Evolutionary conservation across 2,888 invertebrate genomes (phyloP), one percentile per base, ranked within the genome.

Genomic region (Cantharis rufa): DNA sequence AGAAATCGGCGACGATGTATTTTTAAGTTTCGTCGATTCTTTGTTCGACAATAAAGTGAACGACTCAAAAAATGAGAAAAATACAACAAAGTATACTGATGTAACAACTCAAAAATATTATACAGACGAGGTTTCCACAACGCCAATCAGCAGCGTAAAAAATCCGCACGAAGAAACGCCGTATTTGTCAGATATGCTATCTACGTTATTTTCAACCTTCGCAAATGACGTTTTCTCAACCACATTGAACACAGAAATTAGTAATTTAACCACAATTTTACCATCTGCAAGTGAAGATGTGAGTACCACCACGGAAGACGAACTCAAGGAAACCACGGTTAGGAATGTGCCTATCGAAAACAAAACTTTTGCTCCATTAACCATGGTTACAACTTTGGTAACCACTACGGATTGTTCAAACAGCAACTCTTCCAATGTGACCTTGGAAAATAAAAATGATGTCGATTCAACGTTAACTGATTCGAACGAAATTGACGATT

Each of bases 321-420:
- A 74, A 73, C 13, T 68, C 63, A n/a, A 32, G 64, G n/a, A 62
- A 15, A 70, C 68, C 15, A 71, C 71, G 11, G 76, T 76, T 11
- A 69, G 68, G 27, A 48, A 78, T 16, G 63, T 75, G 32, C 75
- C 75, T 32, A 78, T 79, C 7, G 66, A 77, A 7, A 81, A 80
- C n/a, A 71, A 71, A 66, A 76, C 75, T 11, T 77, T 75, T 61
- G 74, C 71, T 24, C 69, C 79, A 72, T 80, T 82, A 15, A 81
- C 84, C n/a, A 86, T 84, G 4, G 72, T 85, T 1, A 84, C 80
- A 70, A 83, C 85, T n/a, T 82, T 87, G 18, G 74, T 84, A 3
- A 87, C 86, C 72, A 83, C 86, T 0, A 86, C 87, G 1, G 87
- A 87, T 78, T 87, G 87, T 75, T 84, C 80, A 21, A 80, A 83